These are phyloP conservation scores for Lepidochrysops patricia DNA, from an alignment of 2,888 invertebrate species.

Conservation along the genomic window DNA sequence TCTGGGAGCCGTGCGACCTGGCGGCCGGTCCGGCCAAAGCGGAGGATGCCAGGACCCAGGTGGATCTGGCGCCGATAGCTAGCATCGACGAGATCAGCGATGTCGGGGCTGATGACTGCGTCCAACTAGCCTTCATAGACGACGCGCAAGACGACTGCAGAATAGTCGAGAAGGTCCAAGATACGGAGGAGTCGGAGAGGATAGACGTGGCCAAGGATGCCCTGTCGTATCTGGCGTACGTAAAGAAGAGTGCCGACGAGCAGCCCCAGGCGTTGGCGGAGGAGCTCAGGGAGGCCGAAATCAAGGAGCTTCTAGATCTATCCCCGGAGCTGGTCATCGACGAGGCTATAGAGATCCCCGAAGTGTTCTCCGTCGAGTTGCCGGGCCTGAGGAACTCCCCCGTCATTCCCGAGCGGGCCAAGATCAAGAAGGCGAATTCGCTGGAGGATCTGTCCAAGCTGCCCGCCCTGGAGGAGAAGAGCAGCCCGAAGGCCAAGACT, in stretches of 20 bases:
- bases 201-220: conserved; percentile 64
- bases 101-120: conserved; percentile 38
- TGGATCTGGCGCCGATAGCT: conserved; percentile 57
- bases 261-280: conserved; percentile 44
- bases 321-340: conserved; percentile 61
- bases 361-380: conserved; percentile 43
- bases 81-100: conserved; percentile 59
- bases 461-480: conserved; percentile 33
- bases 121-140: conserved; percentile 46
- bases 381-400: conserved; percentile 45
- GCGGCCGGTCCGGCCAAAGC: conserved; percentile 38
- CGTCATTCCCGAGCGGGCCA: conserved; percentile 54
- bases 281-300: conserved; percentile 55
- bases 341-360: conserved; percentile 44
- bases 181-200: conserved; percentile 32
- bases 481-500: conserved; percentile 45
- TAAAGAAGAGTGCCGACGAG: conserved; percentile 42
- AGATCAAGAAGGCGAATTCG: conserved; percentile 56
- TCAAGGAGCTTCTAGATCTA: conserved; percentile 51
- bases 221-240: conserved; percentile 52
- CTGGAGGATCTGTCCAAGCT: conserved; percentile 50
- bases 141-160: conserved; percentile 41
- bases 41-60: conserved; percentile 37
- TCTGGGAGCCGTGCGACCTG: conserved; percentile 36
- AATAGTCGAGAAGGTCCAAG: conserved; percentile 22